These are phyloP conservation scores for Sesia bembeciformis DNA, from an alignment of 2,888 invertebrate species.

Conservation along the genomic window DNA sequence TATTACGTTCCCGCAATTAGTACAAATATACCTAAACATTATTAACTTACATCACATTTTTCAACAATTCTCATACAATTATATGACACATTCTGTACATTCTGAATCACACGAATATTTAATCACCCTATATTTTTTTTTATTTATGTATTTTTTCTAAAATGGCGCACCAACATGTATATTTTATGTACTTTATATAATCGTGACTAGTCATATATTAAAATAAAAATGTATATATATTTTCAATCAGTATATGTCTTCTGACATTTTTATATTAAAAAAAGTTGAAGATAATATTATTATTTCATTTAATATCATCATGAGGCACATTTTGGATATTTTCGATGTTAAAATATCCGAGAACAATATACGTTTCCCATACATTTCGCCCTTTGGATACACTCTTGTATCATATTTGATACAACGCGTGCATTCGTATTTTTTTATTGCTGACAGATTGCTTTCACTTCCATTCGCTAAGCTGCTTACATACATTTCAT, in stretches of 20 bases:
- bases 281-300: constrained; percentile 29
- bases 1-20: constrained; percentile 7
- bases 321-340: not conserved
- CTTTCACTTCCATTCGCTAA: too few relatives aligned
- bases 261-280: constrained; percentile 34
- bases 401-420: too few relatives aligned
- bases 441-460: too few relatives aligned
- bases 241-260: constrained; percentile 12
- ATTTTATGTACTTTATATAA: constrained; percentile 14
- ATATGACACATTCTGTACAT: constrained; percentile 32
- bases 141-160: constrained; percentile 20
- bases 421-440: too few relatives aligned
- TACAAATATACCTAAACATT: constrained; percentile 26
- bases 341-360: too few relatives aligned
- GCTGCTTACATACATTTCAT: too few relatives aligned
- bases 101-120: constrained; percentile 44
- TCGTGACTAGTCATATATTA: constrained; percentile 48
- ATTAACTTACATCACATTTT: constrained; percentile 58
- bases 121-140: constrained; percentile 18
- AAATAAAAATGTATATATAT: constrained; percentile 1
- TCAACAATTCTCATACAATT: constrained; percentile 31
- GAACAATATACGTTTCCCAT: too few relatives aligned
- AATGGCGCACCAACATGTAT: constrained; percentile 35
- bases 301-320: not conserved
- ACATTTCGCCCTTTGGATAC: too few relatives aligned